Percentiles rank a stretch among this genome's conserved stretches.
phyloP scores from a whole-genome alignment of 2,888 invertebrate genomes.

The Euspilapteryx auroguttella region DNA sequence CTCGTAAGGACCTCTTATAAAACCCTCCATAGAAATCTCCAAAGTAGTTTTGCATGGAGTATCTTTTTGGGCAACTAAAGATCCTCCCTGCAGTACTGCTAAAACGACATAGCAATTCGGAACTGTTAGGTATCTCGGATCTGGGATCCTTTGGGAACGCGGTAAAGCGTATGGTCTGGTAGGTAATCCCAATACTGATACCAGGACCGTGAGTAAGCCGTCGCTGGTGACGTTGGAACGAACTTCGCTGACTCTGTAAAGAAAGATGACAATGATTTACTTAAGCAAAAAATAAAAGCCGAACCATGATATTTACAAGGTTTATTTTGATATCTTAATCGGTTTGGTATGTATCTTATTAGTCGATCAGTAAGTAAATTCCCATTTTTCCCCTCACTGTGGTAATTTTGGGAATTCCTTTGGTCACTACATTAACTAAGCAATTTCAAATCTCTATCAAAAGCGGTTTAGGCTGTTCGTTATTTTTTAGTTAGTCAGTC shows the following conservation, averaged over 20 bases:
- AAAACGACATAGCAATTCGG: conserved; percentile 60
- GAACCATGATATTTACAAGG: no score
- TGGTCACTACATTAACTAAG: no score
- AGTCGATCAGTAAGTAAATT: no score
- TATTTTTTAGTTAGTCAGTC: no score
- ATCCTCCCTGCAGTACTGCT: conserved; percentile 64
- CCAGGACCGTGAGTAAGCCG: conserved; percentile 37
- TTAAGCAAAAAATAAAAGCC: background rate
- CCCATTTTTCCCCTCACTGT: no score
- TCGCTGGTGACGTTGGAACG: conserved; percentile 46
- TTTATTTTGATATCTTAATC: no score
- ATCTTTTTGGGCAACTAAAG: conserved; percentile 63
- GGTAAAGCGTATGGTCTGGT: conserved; percentile 23
- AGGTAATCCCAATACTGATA: conserved; percentile 40
- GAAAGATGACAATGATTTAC: conserved; percentile 4
- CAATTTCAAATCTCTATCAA: no score
- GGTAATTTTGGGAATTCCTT: no score
- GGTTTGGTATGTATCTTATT: no score
- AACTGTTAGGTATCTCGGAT: conserved; percentile 34
- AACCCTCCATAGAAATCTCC: conserved; percentile 63
- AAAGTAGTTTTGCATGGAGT: conserved; percentile 64
- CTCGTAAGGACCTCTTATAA: conserved; percentile 67
- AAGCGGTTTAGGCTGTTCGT: no score
- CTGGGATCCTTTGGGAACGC: conserved; percentile 33
- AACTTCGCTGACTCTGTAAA: conserved; percentile 47